phyloP scores from a whole-genome alignment of 2,888 invertebrate genomes.

The Endomychus coccineus region DNA sequence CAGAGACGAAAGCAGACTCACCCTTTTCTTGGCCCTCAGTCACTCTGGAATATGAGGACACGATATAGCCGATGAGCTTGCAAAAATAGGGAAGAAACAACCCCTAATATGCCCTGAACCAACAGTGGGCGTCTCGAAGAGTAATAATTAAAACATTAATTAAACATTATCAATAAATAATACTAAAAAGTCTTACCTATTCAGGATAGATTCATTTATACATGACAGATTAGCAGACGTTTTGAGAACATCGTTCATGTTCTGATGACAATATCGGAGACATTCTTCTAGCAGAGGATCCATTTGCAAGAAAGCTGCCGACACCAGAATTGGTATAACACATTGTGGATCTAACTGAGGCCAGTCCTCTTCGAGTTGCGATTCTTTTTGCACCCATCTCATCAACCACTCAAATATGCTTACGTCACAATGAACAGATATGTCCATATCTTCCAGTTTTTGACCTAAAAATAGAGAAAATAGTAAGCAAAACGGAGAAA shows the following conservation, averaged over 20 bases:
- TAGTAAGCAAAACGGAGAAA: no score
- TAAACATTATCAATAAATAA: no score
- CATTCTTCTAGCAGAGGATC: slow-evolving; percentile 82
- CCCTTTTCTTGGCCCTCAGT: no score
- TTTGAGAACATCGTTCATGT: slow-evolving; percentile 80
- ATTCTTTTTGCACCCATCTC: slow-evolving; percentile 85
- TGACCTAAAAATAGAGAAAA: slow-evolving; percentile 26
- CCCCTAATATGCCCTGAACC: no score
- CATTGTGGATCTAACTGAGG: slow-evolving; percentile 71
- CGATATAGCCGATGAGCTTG: no score
- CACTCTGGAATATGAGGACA: no score
- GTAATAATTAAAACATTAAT: no score
- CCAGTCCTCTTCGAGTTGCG: slow-evolving; percentile 57
- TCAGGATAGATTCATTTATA: slow-evolving; percentile 70
- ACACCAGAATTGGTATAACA: slow-evolving; percentile 87
- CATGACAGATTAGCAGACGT: slow-evolving; percentile 82
- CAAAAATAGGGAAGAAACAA: no score
- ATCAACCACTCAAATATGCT: slow-evolving; percentile 95
- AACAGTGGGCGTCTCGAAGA: no score
- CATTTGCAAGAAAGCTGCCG: slow-evolving; percentile 93
- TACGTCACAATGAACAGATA: slow-evolving; percentile 94
- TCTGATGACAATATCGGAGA: slow-evolving; percentile 74
- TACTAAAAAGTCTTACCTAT: slow-evolving; percentile 49
- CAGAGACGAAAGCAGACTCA: no score
- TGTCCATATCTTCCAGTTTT: slow-evolving; percentile 54